These are phyloP conservation scores for Lithophane semibrunnea DNA, from an alignment of 2,888 invertebrate species.

Conservation along the genomic window DNA sequence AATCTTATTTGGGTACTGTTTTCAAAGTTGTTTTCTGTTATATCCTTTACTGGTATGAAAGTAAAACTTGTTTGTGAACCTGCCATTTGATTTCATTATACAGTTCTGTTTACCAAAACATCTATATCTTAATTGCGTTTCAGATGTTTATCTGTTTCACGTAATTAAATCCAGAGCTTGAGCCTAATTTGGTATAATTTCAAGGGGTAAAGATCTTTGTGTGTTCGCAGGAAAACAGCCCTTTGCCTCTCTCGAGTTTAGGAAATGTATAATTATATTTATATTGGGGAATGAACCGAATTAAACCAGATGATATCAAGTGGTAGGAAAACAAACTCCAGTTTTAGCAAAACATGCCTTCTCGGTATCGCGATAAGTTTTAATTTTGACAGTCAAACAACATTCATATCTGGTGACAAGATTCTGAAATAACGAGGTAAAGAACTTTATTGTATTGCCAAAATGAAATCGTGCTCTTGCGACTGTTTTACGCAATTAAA, in stretches of 20 bases:
- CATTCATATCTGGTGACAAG: background rate
- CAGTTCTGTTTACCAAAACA: conserved; percentile 40
- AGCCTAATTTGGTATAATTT: conserved; percentile 48
- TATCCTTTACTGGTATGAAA: conserved; percentile 9
- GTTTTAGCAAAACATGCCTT: background rate
- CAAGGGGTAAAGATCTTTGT: conserved; percentile 49
- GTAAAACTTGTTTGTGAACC: conserved; percentile 15
- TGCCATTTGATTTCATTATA: conserved; percentile 39
- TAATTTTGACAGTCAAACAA: background rate
- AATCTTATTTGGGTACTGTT: conserved; percentile 18
- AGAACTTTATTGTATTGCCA: too few species aligned
- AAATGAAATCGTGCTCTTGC: background rate
- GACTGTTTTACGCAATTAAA: background rate
- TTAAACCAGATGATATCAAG: conserved; percentile 28
- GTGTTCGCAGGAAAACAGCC: conserved; percentile 24
- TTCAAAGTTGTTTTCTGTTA: background rate
- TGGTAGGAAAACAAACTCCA: background rate
- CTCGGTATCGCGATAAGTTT: background rate
- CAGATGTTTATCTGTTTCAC: conserved; percentile 49
- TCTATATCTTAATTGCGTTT: conserved; percentile 46
- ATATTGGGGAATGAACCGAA: conserved; percentile 34
- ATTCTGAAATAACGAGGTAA: background rate
- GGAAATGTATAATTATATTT: conserved; percentile 44
- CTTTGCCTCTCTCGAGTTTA: conserved; percentile 19
- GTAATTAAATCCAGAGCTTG: conserved; percentile 51